Conservation (phyloP, 1,140 invertebrate genomes). For the Heliconius hewitsoni region DNA sequence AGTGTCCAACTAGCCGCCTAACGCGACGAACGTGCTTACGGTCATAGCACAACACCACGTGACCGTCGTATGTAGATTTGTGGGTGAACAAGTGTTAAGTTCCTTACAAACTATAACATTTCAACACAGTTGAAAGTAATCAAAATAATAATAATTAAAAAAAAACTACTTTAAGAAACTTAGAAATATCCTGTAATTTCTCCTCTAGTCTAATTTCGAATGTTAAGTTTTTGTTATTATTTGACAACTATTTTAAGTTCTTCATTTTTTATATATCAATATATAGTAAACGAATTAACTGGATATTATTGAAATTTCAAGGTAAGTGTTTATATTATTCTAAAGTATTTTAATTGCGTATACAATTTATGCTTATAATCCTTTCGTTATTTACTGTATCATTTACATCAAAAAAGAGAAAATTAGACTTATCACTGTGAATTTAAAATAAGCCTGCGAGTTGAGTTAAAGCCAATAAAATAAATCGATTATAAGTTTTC, state of each 20-base stretch:
- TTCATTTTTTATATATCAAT: not conserved
- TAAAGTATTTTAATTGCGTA: not conserved
- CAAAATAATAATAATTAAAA: not conserved
- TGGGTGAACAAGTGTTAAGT: constrained; percentile 19
- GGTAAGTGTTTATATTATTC: not conserved
- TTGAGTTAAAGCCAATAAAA: not conserved
- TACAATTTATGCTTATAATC: not conserved
- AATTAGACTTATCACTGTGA: no score
- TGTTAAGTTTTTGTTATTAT: not conserved
- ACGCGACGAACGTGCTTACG: constrained; percentile 48
- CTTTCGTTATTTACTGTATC: not conserved
- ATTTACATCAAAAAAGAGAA: no score
- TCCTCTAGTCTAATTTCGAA: not conserved
- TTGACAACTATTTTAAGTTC: not conserved
- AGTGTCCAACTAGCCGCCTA: constrained; percentile 65
- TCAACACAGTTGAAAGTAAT: not conserved
- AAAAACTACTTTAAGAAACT: not conserved
- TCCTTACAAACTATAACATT: not conserved
- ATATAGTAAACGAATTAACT: not conserved
- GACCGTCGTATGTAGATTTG: constrained; percentile 28
- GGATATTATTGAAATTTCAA: not conserved
- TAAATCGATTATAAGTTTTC: not conserved
- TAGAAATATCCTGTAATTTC: not conserved
- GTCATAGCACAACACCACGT: constrained; percentile 22
- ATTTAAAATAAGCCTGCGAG: no score